Evolutionary conservation across 1,140 invertebrate genomes (phyloP).

Genomic region (Saccostrea cuccullata): DNA sequence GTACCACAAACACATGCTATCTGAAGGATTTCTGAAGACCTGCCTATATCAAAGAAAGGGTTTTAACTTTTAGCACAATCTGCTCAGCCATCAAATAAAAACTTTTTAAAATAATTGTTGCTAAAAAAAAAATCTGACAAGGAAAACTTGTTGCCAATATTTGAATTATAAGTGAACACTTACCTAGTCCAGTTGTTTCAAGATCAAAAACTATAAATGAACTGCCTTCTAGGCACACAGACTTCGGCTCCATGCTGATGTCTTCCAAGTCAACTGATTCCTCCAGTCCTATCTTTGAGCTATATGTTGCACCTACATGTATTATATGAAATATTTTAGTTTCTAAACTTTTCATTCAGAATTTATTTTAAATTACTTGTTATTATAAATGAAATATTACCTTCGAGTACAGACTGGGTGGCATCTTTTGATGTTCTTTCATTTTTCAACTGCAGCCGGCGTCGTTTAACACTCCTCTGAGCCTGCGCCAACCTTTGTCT

Average conservation of each 20-base stretch:
- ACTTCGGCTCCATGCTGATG: background rate
- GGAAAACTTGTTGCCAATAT: background rate
- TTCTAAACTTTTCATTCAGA: background rate
- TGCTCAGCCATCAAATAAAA: too few species aligned
- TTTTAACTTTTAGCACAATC: slow-evolving; percentile 1
- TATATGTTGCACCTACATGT: slow-evolving; percentile 1
- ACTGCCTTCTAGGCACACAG: background rate
- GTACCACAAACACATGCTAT: background rate
- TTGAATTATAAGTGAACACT: background rate
- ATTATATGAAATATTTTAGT: background rate
- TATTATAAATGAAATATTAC: background rate
- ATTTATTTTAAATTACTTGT: background rate
- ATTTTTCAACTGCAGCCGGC: slow-evolving; percentile 10
- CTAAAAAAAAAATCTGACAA: background rate
- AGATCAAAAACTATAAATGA: slow-evolving; percentile 36
- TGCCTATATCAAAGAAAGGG: background rate
- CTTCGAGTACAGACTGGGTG: background rate
- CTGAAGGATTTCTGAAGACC: slow-evolving; percentile 1
- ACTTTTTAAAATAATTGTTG: background rate
- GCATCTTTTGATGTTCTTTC: slow-evolving; percentile 35
- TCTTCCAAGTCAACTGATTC: slow-evolving; percentile 14
- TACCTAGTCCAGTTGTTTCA: slow-evolving; percentile 38
- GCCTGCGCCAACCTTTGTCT: background rate
- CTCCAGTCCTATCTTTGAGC: slow-evolving; percentile 25
- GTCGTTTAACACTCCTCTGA: slow-evolving; percentile 12